A percentile compares a stretch with the other conserved stretches of the same genome.
phyloP scores from a whole-genome alignment of 1,140 invertebrate species.

The Ectropis grisescens region DNA sequence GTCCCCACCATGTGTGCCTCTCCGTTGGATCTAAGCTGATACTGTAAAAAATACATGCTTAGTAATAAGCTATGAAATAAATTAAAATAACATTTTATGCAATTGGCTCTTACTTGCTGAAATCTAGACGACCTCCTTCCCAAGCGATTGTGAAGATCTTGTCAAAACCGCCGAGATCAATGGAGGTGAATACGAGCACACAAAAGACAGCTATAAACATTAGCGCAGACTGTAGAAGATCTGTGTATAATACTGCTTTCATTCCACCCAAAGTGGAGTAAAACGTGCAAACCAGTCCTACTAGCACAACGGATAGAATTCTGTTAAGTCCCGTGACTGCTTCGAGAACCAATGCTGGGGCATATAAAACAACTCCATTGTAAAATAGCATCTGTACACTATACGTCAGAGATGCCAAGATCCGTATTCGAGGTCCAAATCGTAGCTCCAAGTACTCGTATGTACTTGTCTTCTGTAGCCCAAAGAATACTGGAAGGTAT shows the following conservation, averaged over 20 bases:
- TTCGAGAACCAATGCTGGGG: slow-evolving; percentile 90
- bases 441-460: slow-evolving; percentile 92
- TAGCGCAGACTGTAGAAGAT: slow-evolving; percentile 89
- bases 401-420: slow-evolving; percentile 82
- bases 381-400: slow-evolving; percentile 90
- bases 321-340: slow-evolving; percentile 86
- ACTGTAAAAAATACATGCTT: slow-evolving; percentile 65
- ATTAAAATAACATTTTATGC: slow-evolving; percentile 34
- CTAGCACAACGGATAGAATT: slow-evolving; percentile 81
- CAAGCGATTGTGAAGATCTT: slow-evolving; percentile 78
- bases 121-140: slow-evolving; percentile 78
- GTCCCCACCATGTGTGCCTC: slow-evolving; percentile 90
- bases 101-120: slow-evolving; percentile 77
- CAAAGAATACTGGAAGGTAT: slow-evolving; percentile 92
- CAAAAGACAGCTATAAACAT: slow-evolving; percentile 81
- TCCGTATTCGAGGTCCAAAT: slow-evolving; percentile 78
- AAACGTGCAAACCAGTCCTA: slow-evolving; percentile 93
- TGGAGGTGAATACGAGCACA: slow-evolving; percentile 81
- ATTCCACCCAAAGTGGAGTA: slow-evolving; percentile 95
- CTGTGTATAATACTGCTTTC: slow-evolving; percentile 95
- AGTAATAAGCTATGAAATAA: no score
- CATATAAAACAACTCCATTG: slow-evolving; percentile 94
- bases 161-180: slow-evolving; percentile 78
- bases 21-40: slow-evolving; percentile 82
- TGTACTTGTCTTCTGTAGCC: slow-evolving; percentile 86